Conservation (phyloP, 2,113 vertebrate genomes). For the Aegithalos caudatus region DNA sequence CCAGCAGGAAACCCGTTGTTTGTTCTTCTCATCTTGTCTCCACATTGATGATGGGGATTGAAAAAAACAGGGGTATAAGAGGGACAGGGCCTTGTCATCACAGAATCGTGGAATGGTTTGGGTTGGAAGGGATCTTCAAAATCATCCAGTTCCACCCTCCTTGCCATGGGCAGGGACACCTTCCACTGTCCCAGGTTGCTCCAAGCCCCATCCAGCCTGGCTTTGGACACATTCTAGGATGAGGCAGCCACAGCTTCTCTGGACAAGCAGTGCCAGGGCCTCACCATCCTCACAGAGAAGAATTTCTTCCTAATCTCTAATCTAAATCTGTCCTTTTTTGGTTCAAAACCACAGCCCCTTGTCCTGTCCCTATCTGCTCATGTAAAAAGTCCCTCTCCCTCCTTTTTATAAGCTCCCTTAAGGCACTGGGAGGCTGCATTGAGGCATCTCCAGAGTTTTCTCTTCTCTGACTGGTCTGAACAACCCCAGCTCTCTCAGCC, state of each 20-base stretch:
- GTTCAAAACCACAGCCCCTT: background rate
- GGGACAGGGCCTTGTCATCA: background rate
- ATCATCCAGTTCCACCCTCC: accelerated
- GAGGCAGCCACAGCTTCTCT: background rate
- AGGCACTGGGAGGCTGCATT: background rate
- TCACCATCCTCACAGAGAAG: accelerated
- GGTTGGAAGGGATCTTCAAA: background rate
- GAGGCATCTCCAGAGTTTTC: background rate
- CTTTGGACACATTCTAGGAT: background rate
- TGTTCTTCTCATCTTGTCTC: background rate
- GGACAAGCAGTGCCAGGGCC: background rate
- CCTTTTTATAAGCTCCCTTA: background rate
- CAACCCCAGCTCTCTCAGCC: background rate
- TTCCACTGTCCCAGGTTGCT: background rate
- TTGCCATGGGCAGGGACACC: background rate
- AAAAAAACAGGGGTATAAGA: background rate
- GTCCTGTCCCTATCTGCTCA: background rate
- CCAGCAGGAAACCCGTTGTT: background rate
- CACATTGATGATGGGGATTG: background rate
- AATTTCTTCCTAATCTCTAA: background rate
- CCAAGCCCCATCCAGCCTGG: accelerated
- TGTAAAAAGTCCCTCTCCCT: background rate
- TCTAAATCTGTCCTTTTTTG: background rate
- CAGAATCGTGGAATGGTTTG: background rate
- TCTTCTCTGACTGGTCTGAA: background rate